These are phyloP conservation scores for Plectropomus leopardus DNA, from an alignment of 2,113 vertebrate species.

Conservation along the genomic window DNA sequence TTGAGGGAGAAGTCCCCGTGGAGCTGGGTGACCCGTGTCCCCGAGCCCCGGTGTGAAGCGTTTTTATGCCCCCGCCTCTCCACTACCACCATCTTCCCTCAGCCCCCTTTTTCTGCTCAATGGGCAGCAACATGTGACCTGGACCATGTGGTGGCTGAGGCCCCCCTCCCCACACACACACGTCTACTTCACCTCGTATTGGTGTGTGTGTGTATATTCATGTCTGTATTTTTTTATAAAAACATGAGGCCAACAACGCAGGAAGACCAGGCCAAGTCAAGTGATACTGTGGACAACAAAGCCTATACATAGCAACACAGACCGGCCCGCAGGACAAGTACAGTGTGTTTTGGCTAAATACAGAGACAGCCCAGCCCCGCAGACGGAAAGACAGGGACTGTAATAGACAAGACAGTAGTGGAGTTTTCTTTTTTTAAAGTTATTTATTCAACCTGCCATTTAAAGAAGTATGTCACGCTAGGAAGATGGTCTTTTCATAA, in stretches of 20 bases:
- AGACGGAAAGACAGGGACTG: constrained; percentile 39
- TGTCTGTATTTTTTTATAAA: constrained; percentile 51
- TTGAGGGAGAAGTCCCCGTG: constrained; percentile 32
- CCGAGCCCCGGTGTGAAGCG: constrained; percentile 19
- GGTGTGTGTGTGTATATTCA: constrained; percentile 29
- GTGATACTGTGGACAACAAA: constrained; percentile 65
- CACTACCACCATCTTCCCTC: constrained; percentile 18
- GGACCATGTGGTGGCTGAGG: constrained; percentile 39
- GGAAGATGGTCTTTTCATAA: too few relatives aligned
- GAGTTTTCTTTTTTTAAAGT: constrained; percentile 11
- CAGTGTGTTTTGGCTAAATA: constrained; percentile 71
- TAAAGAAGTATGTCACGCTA: too few relatives aligned
- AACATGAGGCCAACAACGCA: constrained; percentile 57
- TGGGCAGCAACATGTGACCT: constrained; percentile 67
- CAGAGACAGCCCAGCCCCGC: constrained; percentile 50
- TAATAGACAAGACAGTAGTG: constrained; percentile 39
- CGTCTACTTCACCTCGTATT: constrained; percentile 49
- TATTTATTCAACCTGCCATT: constrained; percentile 24
- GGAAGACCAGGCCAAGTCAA: constrained; percentile 60
- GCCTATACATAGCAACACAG: constrained; percentile 71
- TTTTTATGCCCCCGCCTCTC: constrained; percentile 33
- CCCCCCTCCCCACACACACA: neutral
- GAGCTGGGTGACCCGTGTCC: constrained; percentile 50
- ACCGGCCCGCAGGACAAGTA: constrained; percentile 58
- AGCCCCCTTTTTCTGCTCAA: constrained; percentile 44